Base-by-base conservation (phyloP, 2,113 vertebrate species). In the Hippocampus guttulatus region DNA sequence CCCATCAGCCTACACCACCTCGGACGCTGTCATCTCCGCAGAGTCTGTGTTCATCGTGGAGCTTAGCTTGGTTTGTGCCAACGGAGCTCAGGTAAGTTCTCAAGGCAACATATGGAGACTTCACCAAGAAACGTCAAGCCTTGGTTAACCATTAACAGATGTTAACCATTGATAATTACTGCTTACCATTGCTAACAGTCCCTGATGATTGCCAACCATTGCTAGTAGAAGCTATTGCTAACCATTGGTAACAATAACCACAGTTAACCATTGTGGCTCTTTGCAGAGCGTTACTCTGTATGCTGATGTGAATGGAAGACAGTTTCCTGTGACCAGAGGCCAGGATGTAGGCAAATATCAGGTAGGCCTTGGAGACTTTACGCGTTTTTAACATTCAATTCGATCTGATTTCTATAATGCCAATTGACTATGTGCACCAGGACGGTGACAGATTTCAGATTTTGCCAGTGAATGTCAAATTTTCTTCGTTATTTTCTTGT, bases 21-120 rank as follows among this genome's bases (percentile, higher is more conserved):
- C 93, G 0, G 95, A 97, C 54, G 95, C 95, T 0, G 93, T 97
- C 76, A 96, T 98, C 83, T 92, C 95, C 33, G 95, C 95, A 0
- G 95, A 96, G 89, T 95, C 95, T 0, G 95, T 96, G 41, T 97
- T 97, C 78, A 95, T 98, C 30, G 95, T 98, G 62, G 95, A 98
- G 51, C 93, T 97, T 54, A 95, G 93, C 23, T 83, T 98, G 76
- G 87, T 91, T 0, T 98, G 96, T 86, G 93, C 93, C 61, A 96
- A 96, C 75, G 95, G 95, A 70, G 96, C 94, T 0, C 96, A 97
- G 93, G 96, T 96, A 73, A 18, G n/a, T 23, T 49, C 64, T n/a
- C 3, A 38, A 40, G n/a, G 15, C 63, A 8, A 23, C 23, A 16
- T 18, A 38, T 4, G 18, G 33, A 38, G 55, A 25, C 23, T 58